Percentiles rank a stretch among this genome's conserved stretches.
These are phyloP conservation scores for Lepidocyrtoides sp. DNA, from an alignment of 2,888 invertebrate species.

Conservation along the genomic window DNA sequence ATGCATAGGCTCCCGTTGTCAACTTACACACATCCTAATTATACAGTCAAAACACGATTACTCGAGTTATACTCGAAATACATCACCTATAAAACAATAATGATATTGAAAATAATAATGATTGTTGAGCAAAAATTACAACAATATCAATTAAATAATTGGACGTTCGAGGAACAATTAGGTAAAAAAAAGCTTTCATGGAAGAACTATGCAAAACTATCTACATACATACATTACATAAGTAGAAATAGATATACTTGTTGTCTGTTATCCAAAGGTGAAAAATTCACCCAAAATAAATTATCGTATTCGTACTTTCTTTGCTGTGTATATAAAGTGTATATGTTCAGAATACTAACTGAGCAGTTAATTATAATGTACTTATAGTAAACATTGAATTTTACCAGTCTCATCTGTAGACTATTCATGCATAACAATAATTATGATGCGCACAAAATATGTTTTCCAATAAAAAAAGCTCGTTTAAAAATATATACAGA, in stretches of 20 bases:
- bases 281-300: no score
- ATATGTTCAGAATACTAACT: not conserved
- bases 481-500: slow-evolving; percentile 20
- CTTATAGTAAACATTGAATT: not conserved
- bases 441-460: not conserved
- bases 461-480: slow-evolving; percentile 33
- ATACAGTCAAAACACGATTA: not conserved
- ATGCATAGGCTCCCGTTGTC: no score
- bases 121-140: no score
- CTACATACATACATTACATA: no score
- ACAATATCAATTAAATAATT: no score
- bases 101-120: not conserved
- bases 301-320: not conserved
- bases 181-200: no score
- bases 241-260: no score
- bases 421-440: not conserved
- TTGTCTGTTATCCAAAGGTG: no score
- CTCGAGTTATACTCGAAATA: not conserved
- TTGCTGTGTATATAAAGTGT: not conserved
- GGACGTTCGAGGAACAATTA: no score
- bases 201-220: no score
- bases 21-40: no score
- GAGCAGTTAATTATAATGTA: not conserved
- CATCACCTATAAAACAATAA: no score
- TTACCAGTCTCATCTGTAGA: not conserved